Evolutionary conservation across 2,888 invertebrate species (phyloP).

Genomic region (Drosophila mercatorum): DNA sequence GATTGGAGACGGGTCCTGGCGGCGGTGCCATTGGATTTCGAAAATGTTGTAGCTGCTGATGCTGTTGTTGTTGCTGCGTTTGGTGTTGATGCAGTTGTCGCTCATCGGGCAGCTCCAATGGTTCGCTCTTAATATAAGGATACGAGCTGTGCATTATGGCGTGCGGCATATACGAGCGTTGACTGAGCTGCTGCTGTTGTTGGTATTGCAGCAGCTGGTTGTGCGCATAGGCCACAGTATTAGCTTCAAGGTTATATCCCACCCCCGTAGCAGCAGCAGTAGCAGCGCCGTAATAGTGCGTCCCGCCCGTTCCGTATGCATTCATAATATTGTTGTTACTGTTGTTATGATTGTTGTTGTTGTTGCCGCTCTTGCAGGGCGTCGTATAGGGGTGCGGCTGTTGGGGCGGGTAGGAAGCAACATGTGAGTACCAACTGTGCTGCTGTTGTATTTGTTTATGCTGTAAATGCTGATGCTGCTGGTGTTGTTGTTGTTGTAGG

Average conservation of each 20-base stretch:
- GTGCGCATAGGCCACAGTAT: slow-evolving; percentile 73
- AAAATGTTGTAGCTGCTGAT: slow-evolving; percentile 54
- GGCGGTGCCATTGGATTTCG: slow-evolving; percentile 71
- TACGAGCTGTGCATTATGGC: slow-evolving; percentile 60
- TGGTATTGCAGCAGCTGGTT: slow-evolving; percentile 78
- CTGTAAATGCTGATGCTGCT: slow-evolving; percentile 52
- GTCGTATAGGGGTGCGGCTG: slow-evolving; percentile 52
- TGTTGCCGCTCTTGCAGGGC: slow-evolving; percentile 59
- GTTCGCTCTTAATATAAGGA: slow-evolving; percentile 78
- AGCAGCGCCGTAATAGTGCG: slow-evolving; percentile 56
- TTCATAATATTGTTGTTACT: slow-evolving; percentile 61
- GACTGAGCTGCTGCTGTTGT: slow-evolving; percentile 65
- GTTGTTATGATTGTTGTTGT: slow-evolving; percentile 31
- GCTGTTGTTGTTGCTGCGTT: slow-evolving; percentile 41
- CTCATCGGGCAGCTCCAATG: slow-evolving; percentile 65
- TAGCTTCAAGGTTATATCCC: slow-evolving; percentile 77
- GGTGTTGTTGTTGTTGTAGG: slow-evolving; percentile 41
- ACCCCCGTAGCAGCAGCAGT: slow-evolving; percentile 29
- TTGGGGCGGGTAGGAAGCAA: slow-evolving; percentile 73
- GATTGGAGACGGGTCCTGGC: slow-evolving; percentile 54
- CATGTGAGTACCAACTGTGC: slow-evolving; percentile 78
- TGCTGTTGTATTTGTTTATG: slow-evolving; percentile 59
- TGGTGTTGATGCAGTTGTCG: slow-evolving; percentile 48
- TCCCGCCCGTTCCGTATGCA: slow-evolving; percentile 54
- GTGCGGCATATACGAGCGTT: slow-evolving; percentile 66